Percentiles rank a stretch among this genome's conserved stretches.
phyloP scores from a whole-genome alignment of 2,113 vertebrate species.

The Numenius arquata region DNA sequence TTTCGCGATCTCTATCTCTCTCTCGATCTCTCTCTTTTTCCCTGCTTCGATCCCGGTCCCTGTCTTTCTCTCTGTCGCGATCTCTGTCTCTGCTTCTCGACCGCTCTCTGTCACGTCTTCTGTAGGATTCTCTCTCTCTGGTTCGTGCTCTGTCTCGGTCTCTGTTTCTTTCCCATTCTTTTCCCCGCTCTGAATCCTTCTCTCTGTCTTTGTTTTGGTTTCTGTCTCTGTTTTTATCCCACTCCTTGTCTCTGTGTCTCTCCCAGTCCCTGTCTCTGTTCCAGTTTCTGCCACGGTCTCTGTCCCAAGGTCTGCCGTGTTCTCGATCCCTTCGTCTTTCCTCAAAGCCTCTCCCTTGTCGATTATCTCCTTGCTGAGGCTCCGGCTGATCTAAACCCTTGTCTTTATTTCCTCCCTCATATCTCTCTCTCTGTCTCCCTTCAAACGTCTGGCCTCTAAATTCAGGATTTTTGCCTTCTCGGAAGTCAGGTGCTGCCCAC shows the following conservation, averaged over 20 bases:
- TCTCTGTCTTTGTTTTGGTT: constrained; percentile 67
- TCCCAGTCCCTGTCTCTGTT: constrained; percentile 78
- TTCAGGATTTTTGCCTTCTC: constrained; percentile 78
- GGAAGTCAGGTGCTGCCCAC: constrained; percentile 82
- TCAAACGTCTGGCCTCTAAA: constrained; percentile 72
- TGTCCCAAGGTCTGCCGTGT: constrained; percentile 65
- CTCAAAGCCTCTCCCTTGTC: constrained; percentile 80
- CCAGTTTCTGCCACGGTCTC: constrained; percentile 78
- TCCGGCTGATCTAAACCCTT: constrained; percentile 69
- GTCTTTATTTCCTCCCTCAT: constrained; percentile 81
- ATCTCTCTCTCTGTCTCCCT: constrained; percentile 82
- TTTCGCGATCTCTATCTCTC: constrained; percentile 69
- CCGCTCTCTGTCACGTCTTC: constrained; percentile 65
- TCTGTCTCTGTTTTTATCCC: constrained; percentile 62
- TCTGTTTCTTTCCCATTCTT: constrained; percentile 62
- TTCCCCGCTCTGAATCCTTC: constrained; percentile 63
- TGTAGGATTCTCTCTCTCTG: constrained; percentile 46
- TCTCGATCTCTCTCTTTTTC: constrained; percentile 75
- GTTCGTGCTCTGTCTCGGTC: constrained; percentile 44
- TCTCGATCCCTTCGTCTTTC: constrained; percentile 84
- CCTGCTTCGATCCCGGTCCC: constrained; percentile 65
- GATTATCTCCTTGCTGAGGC: constrained; percentile 73
- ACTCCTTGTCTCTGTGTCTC: constrained; percentile 67
- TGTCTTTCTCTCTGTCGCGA: constrained; percentile 60
- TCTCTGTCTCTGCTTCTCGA: constrained; percentile 59